Conservation (phyloP, 35 echinoderm and acorn worm genomes). For the Patiria miniata region DNA sequence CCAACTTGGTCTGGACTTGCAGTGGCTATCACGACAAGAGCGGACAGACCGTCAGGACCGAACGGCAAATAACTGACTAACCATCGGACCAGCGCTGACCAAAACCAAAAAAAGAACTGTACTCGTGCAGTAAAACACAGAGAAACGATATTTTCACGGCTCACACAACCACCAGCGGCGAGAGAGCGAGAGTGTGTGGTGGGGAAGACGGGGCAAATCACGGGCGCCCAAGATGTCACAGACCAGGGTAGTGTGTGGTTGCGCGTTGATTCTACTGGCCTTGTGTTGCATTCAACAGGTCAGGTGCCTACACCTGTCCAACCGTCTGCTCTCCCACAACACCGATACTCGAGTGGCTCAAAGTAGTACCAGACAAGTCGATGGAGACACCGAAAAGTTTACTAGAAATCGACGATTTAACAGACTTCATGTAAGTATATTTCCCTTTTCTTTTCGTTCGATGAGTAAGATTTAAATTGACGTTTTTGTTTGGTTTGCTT, state of each 20-base stretch:
- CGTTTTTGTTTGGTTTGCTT: neutral
- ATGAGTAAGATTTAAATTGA: neutral
- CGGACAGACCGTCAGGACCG: neutral
- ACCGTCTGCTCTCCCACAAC: neutral
- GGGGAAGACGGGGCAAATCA: neutral
- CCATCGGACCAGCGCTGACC: neutral
- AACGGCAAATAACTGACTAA: neutral
- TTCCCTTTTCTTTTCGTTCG: neutral
- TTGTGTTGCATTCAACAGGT: constrained; percentile 13
- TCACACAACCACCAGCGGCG: neutral
- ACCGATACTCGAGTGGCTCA: neutral
- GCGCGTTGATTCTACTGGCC: neutral
- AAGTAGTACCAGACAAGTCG: neutral
- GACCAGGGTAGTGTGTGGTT: neutral
- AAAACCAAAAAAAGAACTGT: neutral
- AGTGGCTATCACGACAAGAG: neutral
- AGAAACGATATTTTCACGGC: too few relatives aligned
- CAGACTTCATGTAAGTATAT: constrained; percentile 10
- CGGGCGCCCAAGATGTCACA: constrained; percentile 3
- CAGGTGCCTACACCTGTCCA: neutral
- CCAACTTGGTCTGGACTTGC: neutral
- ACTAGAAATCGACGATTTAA: constrained; percentile 12
- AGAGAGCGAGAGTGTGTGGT: neutral
- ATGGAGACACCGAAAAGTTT: constrained; percentile 1
- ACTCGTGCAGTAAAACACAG: too few relatives aligned